Percentiles rank a stretch among this genome's conserved stretches.
Conservation (phyloP, 2,888 invertebrate species). For the Drepanosiphum platanoidis region DNA sequence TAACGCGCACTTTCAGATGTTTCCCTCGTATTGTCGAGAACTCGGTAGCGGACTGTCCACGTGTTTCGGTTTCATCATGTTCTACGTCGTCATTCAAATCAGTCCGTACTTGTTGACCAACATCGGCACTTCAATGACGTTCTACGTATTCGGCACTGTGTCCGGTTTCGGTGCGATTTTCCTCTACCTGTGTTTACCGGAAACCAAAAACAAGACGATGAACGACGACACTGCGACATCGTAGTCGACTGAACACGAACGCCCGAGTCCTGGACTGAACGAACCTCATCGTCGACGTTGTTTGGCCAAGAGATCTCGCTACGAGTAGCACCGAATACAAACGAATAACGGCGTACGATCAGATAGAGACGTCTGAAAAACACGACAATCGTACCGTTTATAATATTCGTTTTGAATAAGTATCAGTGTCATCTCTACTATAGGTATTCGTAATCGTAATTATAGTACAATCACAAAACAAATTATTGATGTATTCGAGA, state of each 20-base stretch:
- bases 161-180: slow-evolving; percentile 72
- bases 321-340: not conserved
- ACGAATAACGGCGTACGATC: not conserved
- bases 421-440: too few species aligned
- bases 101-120: slow-evolving; percentile 73
- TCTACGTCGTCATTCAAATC: slow-evolving; percentile 76
- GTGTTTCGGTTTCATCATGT: slow-evolving; percentile 74
- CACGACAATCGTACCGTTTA: too few species aligned
- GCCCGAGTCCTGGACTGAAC: not conserved
- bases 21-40: slow-evolving; percentile 73
- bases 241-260: not conserved
- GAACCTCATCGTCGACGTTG: not conserved
- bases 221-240: slow-evolving; percentile 10
- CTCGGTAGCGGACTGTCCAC: slow-evolving; percentile 76
- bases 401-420: too few species aligned
- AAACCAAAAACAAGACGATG: slow-evolving; percentile 74
- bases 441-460: too few species aligned
- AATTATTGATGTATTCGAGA: too few species aligned
- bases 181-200: slow-evolving; percentile 74
- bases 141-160: slow-evolving; percentile 73
- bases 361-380: too few species aligned
- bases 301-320: slow-evolving; percentile 33
- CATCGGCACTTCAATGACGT: slow-evolving; percentile 74
- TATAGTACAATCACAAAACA: too few species aligned
- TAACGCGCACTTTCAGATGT: slow-evolving; percentile 66